phyloP scores from a whole-genome alignment of 2,797 vertebrate genomes.

The Peromyscus aztecus region DNA sequence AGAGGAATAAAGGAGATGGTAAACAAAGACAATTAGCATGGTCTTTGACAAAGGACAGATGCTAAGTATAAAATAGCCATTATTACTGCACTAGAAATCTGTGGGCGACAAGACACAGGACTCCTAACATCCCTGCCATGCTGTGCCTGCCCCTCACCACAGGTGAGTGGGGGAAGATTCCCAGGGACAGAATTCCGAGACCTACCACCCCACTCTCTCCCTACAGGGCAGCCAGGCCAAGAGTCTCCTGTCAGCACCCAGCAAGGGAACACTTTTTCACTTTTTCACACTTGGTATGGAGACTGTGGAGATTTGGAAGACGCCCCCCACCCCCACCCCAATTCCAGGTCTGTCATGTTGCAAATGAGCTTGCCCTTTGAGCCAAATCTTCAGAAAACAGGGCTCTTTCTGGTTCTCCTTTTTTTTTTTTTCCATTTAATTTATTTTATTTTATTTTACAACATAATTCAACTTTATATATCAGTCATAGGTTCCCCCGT shows the following conservation, averaged over 20 bases:
- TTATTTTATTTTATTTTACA: too few species aligned
- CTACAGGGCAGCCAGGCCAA: constrained; percentile 39
- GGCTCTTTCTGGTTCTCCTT: too few species aligned
- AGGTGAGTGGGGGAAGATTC: constrained; percentile 46
- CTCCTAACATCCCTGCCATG: not conserved
- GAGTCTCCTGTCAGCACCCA: not conserved
- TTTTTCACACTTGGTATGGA: constrained; percentile 44
- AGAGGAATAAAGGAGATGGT: not conserved
- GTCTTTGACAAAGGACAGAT: not conserved
- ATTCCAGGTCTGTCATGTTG: constrained; percentile 47
- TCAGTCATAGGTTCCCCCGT: too few species aligned
- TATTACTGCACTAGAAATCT: not conserved
- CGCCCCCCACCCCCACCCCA: not conserved
- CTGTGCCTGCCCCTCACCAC: constrained; percentile 19
- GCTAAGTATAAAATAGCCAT: not conserved
- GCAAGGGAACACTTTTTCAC: not conserved
- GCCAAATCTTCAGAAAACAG: constrained; percentile 17
- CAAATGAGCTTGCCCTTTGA: constrained; percentile 59
- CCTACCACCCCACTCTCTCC: not conserved
- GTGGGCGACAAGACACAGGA: not conserved
- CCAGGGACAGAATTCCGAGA: constrained; percentile 51
- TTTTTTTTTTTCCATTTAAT: too few species aligned
- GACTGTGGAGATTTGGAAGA: not conserved
- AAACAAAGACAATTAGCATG: not conserved
- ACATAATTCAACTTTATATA: too few species aligned